Percentiles rank a stretch among this genome's conserved stretches.
Conservation (phyloP, 30 jellyfish, hydroid and myxozoan species). For the Morbakka virulenta region DNA sequence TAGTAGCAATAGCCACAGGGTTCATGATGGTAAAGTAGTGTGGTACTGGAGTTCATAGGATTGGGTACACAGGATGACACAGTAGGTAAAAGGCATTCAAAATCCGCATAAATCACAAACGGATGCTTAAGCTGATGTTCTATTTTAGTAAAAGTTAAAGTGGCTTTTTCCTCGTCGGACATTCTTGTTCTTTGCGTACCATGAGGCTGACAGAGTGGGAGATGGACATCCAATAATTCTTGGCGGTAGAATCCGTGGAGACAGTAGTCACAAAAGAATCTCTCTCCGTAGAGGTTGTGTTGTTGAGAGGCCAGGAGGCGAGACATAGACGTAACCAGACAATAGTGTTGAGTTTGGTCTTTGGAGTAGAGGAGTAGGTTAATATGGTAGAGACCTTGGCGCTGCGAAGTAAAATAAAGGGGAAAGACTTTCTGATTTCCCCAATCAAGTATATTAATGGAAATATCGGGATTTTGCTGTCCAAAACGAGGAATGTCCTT, state of each 20-base stretch:
- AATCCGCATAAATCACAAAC: conserved; percentile 59
- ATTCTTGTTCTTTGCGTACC: neutral
- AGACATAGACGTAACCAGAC: neutral
- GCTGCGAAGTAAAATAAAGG: neutral
- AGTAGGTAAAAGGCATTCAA: conserved; percentile 1
- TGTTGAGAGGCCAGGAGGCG: neutral
- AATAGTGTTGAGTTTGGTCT: neutral
- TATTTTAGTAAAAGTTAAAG: neutral
- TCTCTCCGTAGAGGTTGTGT: neutral
- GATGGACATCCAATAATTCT: neutral
- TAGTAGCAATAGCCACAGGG: conserved; percentile 36
- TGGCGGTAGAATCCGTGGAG: neutral
- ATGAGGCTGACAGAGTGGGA: neutral
- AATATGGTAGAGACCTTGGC: neutral
- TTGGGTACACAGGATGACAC: neutral
- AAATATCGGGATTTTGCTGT: too few species aligned
- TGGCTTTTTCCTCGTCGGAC: neutral
- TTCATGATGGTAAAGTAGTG: conserved; percentile 13
- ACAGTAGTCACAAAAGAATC: neutral
- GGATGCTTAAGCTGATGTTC: conserved; percentile 12
- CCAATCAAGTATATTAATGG: too few species aligned
- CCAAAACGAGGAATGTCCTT: too few species aligned
- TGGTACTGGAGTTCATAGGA: neutral
- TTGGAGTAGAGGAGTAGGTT: neutral
- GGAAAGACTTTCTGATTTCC: neutral